phyloP scores from a whole-genome alignment of 2,797 vertebrate species.

The Danionella dracula region DNA sequence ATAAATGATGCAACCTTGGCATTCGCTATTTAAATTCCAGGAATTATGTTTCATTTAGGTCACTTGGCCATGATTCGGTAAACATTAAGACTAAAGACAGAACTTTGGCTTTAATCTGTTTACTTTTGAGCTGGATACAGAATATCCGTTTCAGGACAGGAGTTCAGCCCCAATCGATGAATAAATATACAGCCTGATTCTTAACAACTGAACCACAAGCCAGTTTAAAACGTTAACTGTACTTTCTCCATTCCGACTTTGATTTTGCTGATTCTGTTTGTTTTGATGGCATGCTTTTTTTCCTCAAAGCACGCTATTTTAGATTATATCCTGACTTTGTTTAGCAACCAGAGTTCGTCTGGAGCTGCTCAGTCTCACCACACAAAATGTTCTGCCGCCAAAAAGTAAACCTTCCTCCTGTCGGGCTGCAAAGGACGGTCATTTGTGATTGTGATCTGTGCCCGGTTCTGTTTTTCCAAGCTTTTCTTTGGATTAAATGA shows the following conservation, averaged over 20 bases:
- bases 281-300: not conserved
- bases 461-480: not conserved
- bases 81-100: not conserved
- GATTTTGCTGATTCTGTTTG: not conserved
- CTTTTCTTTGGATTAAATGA: not conserved
- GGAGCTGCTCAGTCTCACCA: slow-evolving; percentile 6
- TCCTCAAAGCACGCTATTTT: slow-evolving; percentile 1
- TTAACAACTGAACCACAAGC: no score
- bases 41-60: slow-evolving; percentile 2
- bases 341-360: not conserved
- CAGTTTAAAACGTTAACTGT: not conserved
- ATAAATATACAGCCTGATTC: no score
- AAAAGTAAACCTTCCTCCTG: slow-evolving; percentile 5
- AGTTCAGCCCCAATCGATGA: no score
- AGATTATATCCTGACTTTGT: not conserved
- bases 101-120: not conserved
- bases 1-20: not conserved
- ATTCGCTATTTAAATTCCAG: no score
- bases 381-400: not conserved
- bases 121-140: no score
- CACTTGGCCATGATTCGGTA: slow-evolving; percentile 5
- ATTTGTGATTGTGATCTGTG: not conserved
- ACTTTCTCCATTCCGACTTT: not conserved
- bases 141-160: no score
- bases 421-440: not conserved